Evolutionary conservation across 1,140 invertebrate species (phyloP).

Genomic region (Scaptomyza pallida): DNA sequence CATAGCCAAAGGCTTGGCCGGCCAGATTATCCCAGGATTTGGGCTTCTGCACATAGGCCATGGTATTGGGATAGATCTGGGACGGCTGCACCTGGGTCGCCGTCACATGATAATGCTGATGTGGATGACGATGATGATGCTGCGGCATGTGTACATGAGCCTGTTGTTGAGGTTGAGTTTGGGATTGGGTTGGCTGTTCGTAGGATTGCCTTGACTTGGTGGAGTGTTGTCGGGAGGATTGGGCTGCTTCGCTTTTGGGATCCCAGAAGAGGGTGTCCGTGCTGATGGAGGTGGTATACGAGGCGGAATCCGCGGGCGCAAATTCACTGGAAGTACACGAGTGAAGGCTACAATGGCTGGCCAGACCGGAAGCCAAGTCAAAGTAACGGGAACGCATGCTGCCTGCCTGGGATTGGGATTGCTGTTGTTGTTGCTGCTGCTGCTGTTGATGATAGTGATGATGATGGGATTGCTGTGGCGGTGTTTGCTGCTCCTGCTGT

Average conservation of each 20-base stretch:
- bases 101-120: slow-evolving; percentile 84
- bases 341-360: slow-evolving; percentile 91
- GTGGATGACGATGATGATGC: slow-evolving; percentile 74
- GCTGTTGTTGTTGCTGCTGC: slow-evolving; percentile 51
- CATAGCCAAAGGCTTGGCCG: slow-evolving; percentile 93
- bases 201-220: slow-evolving; percentile 83
- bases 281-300: slow-evolving; percentile 92
- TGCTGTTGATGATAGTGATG: slow-evolving; percentile 48
- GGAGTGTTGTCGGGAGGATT: slow-evolving; percentile 77
- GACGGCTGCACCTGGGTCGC: slow-evolving; percentile 85
- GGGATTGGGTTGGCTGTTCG: slow-evolving; percentile 48
- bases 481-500: slow-evolving; percentile 27
- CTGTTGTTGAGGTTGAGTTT: slow-evolving; percentile 40
- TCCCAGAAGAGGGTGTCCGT: slow-evolving; percentile 94
- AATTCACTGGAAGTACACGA: slow-evolving; percentile 91
- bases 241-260: slow-evolving; percentile 84
- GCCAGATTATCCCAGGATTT: slow-evolving; percentile 95
- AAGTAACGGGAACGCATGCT: slow-evolving; percentile 84
- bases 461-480: slow-evolving; percentile 32
- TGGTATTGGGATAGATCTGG: slow-evolving; percentile 77
- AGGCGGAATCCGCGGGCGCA: slow-evolving; percentile 88
- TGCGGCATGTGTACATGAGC: slow-evolving; percentile 41
- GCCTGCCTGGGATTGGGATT: slow-evolving; percentile 58
- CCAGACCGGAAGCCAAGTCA: slow-evolving; percentile 87
- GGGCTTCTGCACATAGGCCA: slow-evolving; percentile 88